Evolutionary conservation across 2,113 vertebrate genomes (phyloP).

Genomic region (Empidonax traillii): DNA sequence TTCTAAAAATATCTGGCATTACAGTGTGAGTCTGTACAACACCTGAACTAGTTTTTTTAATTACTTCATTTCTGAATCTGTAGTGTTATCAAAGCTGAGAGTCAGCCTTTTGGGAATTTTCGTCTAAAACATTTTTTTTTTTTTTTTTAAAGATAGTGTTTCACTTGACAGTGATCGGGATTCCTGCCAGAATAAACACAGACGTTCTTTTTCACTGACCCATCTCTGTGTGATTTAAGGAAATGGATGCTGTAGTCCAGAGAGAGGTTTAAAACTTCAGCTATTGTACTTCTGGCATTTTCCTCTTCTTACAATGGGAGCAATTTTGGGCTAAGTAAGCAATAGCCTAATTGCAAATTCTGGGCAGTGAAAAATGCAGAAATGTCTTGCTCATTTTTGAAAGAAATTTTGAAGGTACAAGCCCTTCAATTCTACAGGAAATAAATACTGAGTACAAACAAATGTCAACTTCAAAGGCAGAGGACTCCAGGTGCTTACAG

Average conservation of each 20-base stretch:
- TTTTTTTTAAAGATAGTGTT: neutral
- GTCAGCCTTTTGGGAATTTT: neutral
- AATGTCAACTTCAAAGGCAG: neutral
- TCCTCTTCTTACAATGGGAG: slow-evolving; percentile 7
- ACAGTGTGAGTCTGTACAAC: neutral
- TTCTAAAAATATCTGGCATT: neutral
- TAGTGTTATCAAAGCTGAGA: neutral
- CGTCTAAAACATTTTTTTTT: neutral
- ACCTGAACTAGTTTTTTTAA: neutral
- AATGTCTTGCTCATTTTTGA: slow-evolving; percentile 31
- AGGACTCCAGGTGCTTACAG: neutral
- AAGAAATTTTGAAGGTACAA: neutral
- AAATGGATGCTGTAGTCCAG: neutral
- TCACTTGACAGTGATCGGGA: neutral
- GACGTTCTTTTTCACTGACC: neutral
- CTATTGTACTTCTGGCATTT: neutral
- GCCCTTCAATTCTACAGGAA: slow-evolving; percentile 34
- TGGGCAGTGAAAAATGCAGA: neutral
- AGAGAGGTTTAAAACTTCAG: neutral
- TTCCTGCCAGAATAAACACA: neutral
- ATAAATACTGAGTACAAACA: slow-evolving; percentile 34
- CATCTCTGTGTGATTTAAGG: neutral
- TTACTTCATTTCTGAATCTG: neutral
- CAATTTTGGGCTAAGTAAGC: neutral
- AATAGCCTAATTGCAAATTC: neutral